phyloP scores from a whole-genome alignment of 2,888 invertebrate species.

The Rhingia rostrata region DNA sequence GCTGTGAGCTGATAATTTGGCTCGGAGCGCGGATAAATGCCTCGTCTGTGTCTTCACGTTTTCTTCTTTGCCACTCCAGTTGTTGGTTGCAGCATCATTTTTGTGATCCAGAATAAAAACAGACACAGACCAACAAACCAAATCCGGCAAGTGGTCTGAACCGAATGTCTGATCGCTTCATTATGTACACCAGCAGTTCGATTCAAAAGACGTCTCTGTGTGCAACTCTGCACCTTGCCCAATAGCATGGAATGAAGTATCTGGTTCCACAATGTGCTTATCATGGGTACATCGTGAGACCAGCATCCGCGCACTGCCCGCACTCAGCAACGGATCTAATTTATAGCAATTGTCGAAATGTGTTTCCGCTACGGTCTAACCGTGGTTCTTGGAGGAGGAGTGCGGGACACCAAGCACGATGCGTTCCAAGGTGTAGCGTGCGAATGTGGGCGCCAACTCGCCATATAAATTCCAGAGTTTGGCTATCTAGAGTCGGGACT shows the following conservation, averaged over 20 bases:
- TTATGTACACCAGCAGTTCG: slow-evolving; percentile 52
- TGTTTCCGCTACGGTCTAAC: slow-evolving; percentile 64
- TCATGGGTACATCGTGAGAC: slow-evolving; percentile 65
- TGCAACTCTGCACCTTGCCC: slow-evolving; percentile 71
- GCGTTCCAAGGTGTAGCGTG: slow-evolving; percentile 71
- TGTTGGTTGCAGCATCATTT: slow-evolving; percentile 24
- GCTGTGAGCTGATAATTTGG: slow-evolving; percentile 4
- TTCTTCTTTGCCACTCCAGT: slow-evolving; percentile 10
- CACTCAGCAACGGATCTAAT: slow-evolving; percentile 56
- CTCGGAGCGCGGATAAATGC: slow-evolving; percentile 43
- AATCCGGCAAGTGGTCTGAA: slow-evolving; percentile 55
- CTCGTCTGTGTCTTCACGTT: slow-evolving; percentile 40
- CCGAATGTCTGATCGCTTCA: slow-evolving; percentile 63
- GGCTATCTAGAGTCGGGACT: slow-evolving; percentile 45
- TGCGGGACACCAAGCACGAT: slow-evolving; percentile 34
- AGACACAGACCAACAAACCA: slow-evolving; percentile 40
- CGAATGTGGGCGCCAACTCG: slow-evolving; percentile 70
- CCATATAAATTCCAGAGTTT: slow-evolving; percentile 62
- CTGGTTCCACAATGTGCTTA: slow-evolving; percentile 60
- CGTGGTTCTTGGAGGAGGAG: slow-evolving; percentile 22
- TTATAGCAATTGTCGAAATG: slow-evolving; percentile 68
- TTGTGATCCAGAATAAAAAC: slow-evolving; percentile 42
- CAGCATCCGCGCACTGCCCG: slow-evolving; percentile 46
- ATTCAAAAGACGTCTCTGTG: slow-evolving; percentile 57
- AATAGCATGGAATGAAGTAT: slow-evolving; percentile 63